Percentiles rank a stretch among this genome's conserved stretches.
These are phyloP conservation scores for Synergus laeviventris DNA, from an alignment of 2,888 invertebrate genomes.

Conservation along the genomic window DNA sequence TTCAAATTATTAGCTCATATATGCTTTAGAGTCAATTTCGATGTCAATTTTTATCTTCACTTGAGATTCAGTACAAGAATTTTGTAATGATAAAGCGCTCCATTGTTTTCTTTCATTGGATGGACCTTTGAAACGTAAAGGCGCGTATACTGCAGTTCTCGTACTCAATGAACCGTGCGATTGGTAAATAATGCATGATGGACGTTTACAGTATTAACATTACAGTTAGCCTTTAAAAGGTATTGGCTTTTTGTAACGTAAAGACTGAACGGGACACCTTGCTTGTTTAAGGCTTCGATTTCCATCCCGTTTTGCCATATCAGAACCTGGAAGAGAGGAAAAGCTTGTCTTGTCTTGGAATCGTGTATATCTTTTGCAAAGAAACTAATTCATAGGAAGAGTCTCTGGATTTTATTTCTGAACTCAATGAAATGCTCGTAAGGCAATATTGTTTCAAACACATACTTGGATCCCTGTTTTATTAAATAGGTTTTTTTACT, in stretches of 20 bases:
- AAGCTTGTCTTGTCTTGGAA: conserved; percentile 43
- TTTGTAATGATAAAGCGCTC: background rate
- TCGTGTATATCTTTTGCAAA: conserved; percentile 19
- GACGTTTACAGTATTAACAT: conserved; percentile 53
- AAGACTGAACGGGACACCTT: conserved; percentile 44
- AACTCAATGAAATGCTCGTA: background rate
- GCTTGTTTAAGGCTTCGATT: conserved; percentile 25
- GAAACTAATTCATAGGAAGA: conserved; percentile 1
- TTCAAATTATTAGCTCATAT: background rate
- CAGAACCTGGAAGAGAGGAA: conserved; percentile 47
- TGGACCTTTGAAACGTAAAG: background rate
- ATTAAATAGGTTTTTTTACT: too few relatives aligned
- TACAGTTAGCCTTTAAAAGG: conserved; percentile 51
- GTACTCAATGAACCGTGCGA: conserved; percentile 52
- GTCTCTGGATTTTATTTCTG: background rate
- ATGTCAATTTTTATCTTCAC: background rate
- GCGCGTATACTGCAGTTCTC: conserved; percentile 26
- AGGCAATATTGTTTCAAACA: too few relatives aligned
- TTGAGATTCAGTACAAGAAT: background rate
- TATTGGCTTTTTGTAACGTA: conserved; percentile 49
- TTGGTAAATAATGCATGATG: conserved; percentile 55
- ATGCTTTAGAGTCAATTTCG: background rate
- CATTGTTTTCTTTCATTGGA: background rate
- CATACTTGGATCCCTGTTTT: too few relatives aligned
- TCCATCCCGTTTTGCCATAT: conserved; percentile 49